Evolutionary conservation across 2,113 vertebrate species (phyloP).

Genomic region (Pristiophorus japonicus): DNA sequence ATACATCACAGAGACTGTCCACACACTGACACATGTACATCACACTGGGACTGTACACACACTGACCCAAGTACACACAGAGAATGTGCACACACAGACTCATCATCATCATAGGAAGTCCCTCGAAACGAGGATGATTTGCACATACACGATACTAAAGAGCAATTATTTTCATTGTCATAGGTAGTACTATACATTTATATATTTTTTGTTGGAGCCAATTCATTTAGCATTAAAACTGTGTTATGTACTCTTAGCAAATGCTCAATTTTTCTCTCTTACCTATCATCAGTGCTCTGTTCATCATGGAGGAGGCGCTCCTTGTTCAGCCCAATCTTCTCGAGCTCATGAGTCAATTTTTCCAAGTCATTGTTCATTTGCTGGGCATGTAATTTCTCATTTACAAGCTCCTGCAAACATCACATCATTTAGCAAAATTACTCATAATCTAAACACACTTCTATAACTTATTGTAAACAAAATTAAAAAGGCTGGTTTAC

Average conservation of each 20-base stretch:
- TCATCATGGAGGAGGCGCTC: constrained; percentile 86
- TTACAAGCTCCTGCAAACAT: constrained; percentile 78
- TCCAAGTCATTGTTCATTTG: constrained; percentile 96
- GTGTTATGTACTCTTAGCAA: not conserved
- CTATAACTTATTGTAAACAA: not conserved
- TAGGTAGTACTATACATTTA: no score
- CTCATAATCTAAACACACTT: not conserved
- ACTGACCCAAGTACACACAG: no score
- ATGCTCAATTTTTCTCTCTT: constrained; percentile 39
- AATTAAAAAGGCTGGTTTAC: not conserved
- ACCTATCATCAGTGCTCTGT: constrained; percentile 89
- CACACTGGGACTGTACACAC: no score
- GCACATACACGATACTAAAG: not conserved
- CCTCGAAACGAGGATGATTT: no score
- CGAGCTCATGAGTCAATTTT: constrained; percentile 89
- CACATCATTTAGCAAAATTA: not conserved
- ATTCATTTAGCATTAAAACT: not conserved
- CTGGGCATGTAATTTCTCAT: constrained; percentile 86
- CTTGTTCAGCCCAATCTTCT: constrained; percentile 95
- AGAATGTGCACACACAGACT: no score
- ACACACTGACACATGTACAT: no score
- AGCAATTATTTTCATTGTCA: not conserved
- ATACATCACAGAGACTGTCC: no score
- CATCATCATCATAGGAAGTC: no score
- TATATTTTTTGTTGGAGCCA: not conserved